These are phyloP conservation scores for Watersipora subatra DNA, from an alignment of 1,140 invertebrate genomes.

Conservation along the genomic window DNA sequence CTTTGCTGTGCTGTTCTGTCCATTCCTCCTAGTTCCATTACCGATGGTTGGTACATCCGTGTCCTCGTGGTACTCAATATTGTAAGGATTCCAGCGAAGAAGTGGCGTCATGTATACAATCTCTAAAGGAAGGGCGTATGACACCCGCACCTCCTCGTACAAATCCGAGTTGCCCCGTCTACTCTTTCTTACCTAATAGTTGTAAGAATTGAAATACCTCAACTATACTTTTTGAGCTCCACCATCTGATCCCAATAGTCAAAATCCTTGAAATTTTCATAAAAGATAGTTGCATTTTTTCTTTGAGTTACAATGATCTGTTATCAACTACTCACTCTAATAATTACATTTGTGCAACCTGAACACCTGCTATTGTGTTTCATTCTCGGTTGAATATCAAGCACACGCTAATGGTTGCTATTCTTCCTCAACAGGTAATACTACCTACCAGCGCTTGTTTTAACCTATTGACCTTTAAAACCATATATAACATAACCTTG, in stretches of 20 bases:
- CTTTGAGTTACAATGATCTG: too few species aligned
- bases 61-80: constrained; percentile 7
- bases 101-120: constrained; percentile 20
- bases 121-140: constrained; percentile 21
- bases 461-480: too few species aligned
- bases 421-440: too few species aligned
- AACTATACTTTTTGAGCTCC: constrained; percentile 8
- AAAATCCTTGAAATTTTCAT: too few species aligned
- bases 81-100: constrained; percentile 19
- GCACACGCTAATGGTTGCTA: too few species aligned
- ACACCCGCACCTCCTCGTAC: background rate
- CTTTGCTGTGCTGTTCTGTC: constrained; percentile 11
- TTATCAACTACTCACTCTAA: too few species aligned
- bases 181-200: background rate
- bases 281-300: too few species aligned
- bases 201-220: background rate
- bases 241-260: constrained; percentile 6
- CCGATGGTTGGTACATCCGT: background rate
- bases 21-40: constrained; percentile 10
- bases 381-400: too few species aligned
- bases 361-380: too few species aligned
- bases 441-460: too few species aligned
- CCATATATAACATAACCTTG: too few species aligned
- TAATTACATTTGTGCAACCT: too few species aligned
- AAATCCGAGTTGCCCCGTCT: background rate